A percentile compares a stretch with the other conserved stretches of the same genome.
These are phyloP conservation scores for Bryconaethiops microstoma DNA, from an alignment of 2,797 vertebrate genomes.

Conservation along the genomic window DNA sequence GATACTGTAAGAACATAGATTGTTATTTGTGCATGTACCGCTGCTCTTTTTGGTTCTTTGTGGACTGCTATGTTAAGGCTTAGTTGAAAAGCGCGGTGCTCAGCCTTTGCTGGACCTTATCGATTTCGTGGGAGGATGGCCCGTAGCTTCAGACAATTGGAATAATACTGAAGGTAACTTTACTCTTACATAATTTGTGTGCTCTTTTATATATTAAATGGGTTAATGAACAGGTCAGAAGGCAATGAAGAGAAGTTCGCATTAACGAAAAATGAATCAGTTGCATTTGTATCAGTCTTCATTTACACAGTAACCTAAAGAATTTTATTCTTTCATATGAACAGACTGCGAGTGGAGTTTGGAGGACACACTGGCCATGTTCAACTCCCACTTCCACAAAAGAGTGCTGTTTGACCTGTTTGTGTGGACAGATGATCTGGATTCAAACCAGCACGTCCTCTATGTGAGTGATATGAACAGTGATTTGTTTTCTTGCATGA, in stretches of 20 bases:
- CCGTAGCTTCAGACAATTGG: conserved; percentile 88
- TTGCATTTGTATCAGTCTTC: not conserved
- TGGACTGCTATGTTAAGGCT: conserved; percentile 66
- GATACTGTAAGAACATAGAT: not conserved
- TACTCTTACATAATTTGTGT: conserved; percentile 47
- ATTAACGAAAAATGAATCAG: not conserved
- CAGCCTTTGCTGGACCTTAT: conserved; percentile 86
- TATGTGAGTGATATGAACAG: conserved; percentile 3
- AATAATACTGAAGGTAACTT: conserved; percentile 80
- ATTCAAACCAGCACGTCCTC: conserved; percentile 82
- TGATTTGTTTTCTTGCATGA: not conserved
- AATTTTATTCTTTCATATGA: not conserved
- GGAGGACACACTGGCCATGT: conserved; percentile 84
- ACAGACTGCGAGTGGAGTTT: conserved; percentile 59
- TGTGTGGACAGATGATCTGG: conserved; percentile 88
- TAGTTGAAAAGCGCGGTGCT: conserved; percentile 90
- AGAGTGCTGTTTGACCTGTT: conserved; percentile 90
- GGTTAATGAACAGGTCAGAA: not conserved
- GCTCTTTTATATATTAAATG: not conserved
- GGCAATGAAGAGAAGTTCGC: not conserved
- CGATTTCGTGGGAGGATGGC: conserved; percentile 86
- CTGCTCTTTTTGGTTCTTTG: conserved; percentile 1
- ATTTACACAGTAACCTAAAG: not conserved
- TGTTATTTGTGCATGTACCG: conserved; percentile 11
- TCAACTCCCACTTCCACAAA: conserved; percentile 87